Evolutionary conservation across 2,888 invertebrate species (phyloP).

Genomic region (Germaria angustata): DNA sequence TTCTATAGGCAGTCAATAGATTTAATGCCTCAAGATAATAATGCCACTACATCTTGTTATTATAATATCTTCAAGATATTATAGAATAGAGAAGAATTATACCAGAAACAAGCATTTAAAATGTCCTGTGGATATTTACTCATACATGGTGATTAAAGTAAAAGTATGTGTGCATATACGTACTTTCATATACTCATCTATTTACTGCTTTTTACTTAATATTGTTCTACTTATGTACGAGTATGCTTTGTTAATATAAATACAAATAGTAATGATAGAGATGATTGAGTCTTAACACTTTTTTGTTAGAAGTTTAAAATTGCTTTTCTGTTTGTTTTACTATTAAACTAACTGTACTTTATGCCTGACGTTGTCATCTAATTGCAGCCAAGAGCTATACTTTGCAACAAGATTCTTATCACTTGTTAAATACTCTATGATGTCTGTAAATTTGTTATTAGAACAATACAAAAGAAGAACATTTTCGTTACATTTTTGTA

Average conservation of each 20-base stretch:
- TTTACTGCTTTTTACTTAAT: too few species aligned
- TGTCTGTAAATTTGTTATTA: neutral
- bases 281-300: neutral
- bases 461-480: neutral
- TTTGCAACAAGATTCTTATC: neutral
- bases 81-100: too few species aligned
- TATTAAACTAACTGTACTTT: neutral
- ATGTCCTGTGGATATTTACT: too few species aligned
- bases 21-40: too few species aligned
- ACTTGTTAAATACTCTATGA: neutral
- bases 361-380: neutral
- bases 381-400: neutral
- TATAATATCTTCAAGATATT: too few species aligned
- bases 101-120: too few species aligned
- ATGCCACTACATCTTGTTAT: too few species aligned
- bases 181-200: too few species aligned
- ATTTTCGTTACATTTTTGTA: too few species aligned
- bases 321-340: neutral
- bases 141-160: too few species aligned
- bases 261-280: neutral
- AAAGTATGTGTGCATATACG: too few species aligned
- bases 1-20: too few species aligned
- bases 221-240: neutral
- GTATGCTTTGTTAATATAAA: neutral
- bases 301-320: neutral